These are phyloP conservation scores for Chromoteleia sp. DNA, from an alignment of 2,888 invertebrate genomes.

Conservation along the genomic window DNA sequence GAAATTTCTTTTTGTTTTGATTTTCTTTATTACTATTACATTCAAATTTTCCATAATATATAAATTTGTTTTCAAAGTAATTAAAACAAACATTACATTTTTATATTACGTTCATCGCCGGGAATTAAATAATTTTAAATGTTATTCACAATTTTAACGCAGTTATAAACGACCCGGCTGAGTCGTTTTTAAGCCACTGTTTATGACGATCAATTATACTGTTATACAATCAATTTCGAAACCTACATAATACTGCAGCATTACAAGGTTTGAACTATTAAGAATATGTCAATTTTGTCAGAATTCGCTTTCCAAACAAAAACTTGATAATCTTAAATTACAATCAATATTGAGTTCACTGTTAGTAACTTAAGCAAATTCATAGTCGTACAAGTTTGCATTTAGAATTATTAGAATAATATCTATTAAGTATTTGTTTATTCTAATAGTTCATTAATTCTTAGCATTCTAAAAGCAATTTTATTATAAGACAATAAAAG, in stretches of 20 bases:
- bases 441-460: neutral
- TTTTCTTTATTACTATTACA: slow-evolving; percentile 30
- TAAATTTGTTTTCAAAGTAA: slow-evolving; percentile 22
- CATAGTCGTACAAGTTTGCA: neutral
- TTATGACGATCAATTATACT: slow-evolving; percentile 7
- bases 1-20: slow-evolving; percentile 24
- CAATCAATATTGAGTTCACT: neutral
- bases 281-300: neutral
- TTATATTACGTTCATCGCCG: slow-evolving; percentile 1
- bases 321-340: neutral
- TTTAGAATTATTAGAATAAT: neutral
- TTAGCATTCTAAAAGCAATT: too few species aligned
- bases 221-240: slow-evolving; percentile 12
- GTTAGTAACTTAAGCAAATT: slow-evolving; percentile 1
- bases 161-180: slow-evolving; percentile 5
- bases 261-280: neutral
- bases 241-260: slow-evolving; percentile 21
- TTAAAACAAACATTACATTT: neutral
- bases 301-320: too few species aligned
- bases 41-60: slow-evolving; percentile 28
- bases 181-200: slow-evolving; percentile 3
- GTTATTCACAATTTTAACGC: slow-evolving; percentile 16
- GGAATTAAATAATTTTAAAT: slow-evolving; percentile 6
- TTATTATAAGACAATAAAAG: slow-evolving; percentile 5
- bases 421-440: neutral